Evolutionary conservation across 2,797 vertebrate genomes (phyloP).

Genomic region (Macrochelys suwanniensis): DNA sequence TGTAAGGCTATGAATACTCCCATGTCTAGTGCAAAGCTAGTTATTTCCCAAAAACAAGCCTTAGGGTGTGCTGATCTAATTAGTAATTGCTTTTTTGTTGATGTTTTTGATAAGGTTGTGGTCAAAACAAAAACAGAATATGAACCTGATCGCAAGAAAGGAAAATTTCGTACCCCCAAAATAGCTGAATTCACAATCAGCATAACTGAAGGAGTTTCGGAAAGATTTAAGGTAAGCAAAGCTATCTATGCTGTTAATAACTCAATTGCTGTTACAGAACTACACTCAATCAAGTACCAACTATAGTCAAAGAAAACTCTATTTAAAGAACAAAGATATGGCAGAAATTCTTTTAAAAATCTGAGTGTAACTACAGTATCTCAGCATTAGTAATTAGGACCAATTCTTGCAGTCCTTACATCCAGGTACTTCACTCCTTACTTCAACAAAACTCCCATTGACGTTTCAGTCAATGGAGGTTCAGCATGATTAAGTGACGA

Average conservation of each 20-base stretch:
- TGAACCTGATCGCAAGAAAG: conserved; percentile 91
- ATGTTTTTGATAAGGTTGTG: conserved; percentile 86
- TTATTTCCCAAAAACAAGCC: no score
- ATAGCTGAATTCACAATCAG: conserved; percentile 96
- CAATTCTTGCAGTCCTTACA: background rate
- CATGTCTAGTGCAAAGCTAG: background rate
- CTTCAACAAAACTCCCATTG: background rate
- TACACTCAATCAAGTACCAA: background rate
- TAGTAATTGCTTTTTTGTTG: conserved; percentile 1
- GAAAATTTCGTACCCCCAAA: conserved; percentile 90
- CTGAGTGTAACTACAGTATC: background rate
- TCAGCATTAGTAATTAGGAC: conserved; percentile 20
- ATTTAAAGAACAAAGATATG: background rate
- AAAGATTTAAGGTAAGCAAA: conserved; percentile 93
- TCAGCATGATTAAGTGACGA: background rate
- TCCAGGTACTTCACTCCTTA: background rate
- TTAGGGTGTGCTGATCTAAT: background rate
- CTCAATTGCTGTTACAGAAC: background rate
- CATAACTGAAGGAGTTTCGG: conserved; percentile 93
- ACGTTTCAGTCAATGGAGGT: background rate
- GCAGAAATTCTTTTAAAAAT: conserved; percentile 3
- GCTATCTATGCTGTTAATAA: background rate
- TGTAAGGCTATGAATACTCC: background rate
- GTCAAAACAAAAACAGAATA: conserved; percentile 97
- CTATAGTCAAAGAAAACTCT: background rate